These are phyloP conservation scores for Epirrhoe alternata DNA, from an alignment of 2,888 invertebrate species.

Conservation along the genomic window DNA sequence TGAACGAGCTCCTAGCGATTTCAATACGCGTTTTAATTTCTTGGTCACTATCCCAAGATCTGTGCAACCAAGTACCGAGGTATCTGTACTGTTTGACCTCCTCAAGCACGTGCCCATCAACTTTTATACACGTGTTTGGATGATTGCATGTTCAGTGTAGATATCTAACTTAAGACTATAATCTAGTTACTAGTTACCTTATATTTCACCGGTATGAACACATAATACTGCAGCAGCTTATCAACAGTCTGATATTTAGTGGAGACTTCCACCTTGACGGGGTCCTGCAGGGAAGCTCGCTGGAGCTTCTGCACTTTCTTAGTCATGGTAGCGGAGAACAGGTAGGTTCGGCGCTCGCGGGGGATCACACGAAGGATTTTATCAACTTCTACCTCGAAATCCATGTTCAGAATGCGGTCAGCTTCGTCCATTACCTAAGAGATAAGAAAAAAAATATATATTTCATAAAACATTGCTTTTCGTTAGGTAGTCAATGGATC, in stretches of 20 bases:
- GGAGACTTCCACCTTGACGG: constrained; percentile 97
- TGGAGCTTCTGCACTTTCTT: constrained; percentile 98
- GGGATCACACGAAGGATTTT: constrained; percentile 97
- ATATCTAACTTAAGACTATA: too few species aligned
- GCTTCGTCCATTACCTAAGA: constrained; percentile 98
- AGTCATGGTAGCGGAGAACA: constrained; percentile 99
- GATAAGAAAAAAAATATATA: neutral
- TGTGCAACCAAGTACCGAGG: too few species aligned
- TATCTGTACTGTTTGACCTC: too few species aligned
- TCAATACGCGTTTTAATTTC: too few species aligned
- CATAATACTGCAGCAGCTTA: constrained; percentile 96
- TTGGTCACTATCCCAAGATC: too few species aligned
- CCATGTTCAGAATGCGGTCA: constrained; percentile 99
- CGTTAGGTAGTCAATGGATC: too few species aligned
- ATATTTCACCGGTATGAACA: constrained; percentile 97
- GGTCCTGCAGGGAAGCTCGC: constrained; percentile 96
- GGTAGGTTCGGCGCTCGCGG: constrained; percentile 94
- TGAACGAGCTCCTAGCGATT: too few species aligned
- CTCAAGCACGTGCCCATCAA: too few species aligned
- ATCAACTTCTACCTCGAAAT: constrained; percentile 98
- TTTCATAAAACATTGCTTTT: too few species aligned
- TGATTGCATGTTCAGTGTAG: too few species aligned
- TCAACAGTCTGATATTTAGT: constrained; percentile 99
- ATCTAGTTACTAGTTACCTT: constrained; percentile 87
- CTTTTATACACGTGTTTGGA: too few species aligned